phyloP scores from a whole-genome alignment of 2,888 invertebrate genomes.

The Hetaerina titia region DNA sequence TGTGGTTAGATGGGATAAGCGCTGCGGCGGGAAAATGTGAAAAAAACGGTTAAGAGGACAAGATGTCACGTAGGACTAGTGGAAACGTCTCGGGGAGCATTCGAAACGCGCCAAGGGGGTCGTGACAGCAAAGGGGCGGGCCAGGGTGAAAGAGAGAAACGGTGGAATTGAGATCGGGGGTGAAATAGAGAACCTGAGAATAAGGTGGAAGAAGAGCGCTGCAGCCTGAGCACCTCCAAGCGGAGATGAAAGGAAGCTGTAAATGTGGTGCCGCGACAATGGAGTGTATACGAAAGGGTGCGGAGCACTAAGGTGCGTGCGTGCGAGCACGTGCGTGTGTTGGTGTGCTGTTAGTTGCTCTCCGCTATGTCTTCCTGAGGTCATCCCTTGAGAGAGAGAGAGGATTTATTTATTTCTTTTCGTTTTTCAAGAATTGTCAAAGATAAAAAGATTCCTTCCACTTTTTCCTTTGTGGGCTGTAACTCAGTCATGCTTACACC shows the following conservation, averaged over 20 bases:
- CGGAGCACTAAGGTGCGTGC: not conserved
- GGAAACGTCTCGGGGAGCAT: not conserved
- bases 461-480: conserved; percentile 14
- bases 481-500: not conserved
- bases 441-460: not conserved
- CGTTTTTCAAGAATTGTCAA: not conserved
- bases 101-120: not conserved
- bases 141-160: not conserved
- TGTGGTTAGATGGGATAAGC: not conserved
- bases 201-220: not conserved
- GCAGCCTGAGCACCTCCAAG: not conserved
- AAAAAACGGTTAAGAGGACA: not conserved
- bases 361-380: not conserved
- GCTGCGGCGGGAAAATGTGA: not conserved
- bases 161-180: not conserved
- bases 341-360: not conserved
- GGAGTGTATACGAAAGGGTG: not conserved
- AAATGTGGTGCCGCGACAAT: conserved; percentile 27
- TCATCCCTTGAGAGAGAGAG: not conserved
- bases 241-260: conserved; percentile 46
- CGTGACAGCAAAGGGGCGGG: not conserved
- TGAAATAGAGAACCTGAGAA: not conserved
- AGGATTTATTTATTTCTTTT: not conserved
- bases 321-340: not conserved
- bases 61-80: not conserved